phyloP scores from a whole-genome alignment of 2,113 vertebrate species.

The Typhlomys cinereus region DNA sequence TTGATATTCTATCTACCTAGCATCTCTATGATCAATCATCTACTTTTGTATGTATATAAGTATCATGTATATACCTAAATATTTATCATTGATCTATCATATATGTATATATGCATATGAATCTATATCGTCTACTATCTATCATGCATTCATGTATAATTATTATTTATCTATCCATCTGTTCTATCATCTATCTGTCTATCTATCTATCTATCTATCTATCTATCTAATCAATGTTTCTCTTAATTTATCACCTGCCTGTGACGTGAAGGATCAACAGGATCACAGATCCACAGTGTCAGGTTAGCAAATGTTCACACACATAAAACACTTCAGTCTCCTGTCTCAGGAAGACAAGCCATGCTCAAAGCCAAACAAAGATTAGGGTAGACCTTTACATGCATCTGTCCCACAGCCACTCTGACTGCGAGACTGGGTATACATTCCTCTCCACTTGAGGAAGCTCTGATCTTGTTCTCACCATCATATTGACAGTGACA shows the following conservation, averaged over 20 bases:
- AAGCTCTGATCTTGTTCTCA: not conserved
- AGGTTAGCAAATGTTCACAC: not conserved
- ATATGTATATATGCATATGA: no score
- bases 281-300: not conserved
- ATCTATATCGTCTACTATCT: no score
- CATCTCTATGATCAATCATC: no score
- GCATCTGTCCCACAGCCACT: not conserved
- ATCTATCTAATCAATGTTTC: not conserved
- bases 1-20: no score
- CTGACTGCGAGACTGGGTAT: not conserved
- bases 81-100: no score
- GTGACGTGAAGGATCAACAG: not conserved
- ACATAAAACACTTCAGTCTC: no score
- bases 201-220: not conserved
- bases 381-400: not conserved
- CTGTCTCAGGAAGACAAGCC: not conserved
- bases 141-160: no score
- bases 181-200: not conserved
- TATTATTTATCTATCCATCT: no score
- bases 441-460: not conserved
- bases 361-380: not conserved
- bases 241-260: no score
- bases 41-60: no score
- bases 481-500: not conserved
- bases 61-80: no score